These are phyloP conservation scores for Liolophura sinensis DNA, from an alignment of 1,140 invertebrate genomes.

Conservation along the genomic window DNA sequence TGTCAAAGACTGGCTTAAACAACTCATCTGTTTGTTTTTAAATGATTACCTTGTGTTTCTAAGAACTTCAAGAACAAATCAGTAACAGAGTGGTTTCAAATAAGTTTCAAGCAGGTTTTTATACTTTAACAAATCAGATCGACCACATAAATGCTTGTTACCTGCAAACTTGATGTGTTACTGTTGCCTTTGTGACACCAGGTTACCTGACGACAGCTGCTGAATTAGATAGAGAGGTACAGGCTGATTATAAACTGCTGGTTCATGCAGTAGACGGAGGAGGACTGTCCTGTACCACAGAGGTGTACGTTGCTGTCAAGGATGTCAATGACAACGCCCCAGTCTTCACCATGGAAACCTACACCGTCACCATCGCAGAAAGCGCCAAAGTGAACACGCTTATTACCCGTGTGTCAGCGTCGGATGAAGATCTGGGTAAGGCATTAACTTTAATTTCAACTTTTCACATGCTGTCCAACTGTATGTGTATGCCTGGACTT, in stretches of 20 bases:
- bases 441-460: too few species aligned
- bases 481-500: too few species aligned
- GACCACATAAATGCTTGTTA: too few species aligned
- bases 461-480: too few species aligned
- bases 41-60: too few species aligned
- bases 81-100: too few species aligned
- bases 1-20: too few species aligned
- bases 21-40: too few species aligned
- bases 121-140: too few species aligned
- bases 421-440: conserved; percentile 55
- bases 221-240: conserved; percentile 48
- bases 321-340: conserved; percentile 74
- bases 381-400: conserved; percentile 57
- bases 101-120: too few species aligned
- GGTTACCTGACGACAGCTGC: conserved; percentile 54
- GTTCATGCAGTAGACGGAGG: conserved; percentile 50
- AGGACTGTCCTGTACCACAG: conserved; percentile 68
- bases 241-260: conserved; percentile 40
- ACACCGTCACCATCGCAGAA: conserved; percentile 42
- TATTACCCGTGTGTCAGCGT: conserved; percentile 58
- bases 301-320: conserved; percentile 40
- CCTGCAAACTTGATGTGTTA: too few species aligned
- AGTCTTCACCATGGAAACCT: conserved; percentile 37
- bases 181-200: conserved; percentile 15
- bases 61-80: too few species aligned